phyloP scores from a whole-genome alignment of 64 coral and sea anemone genomes.

The Porites australiensis region DNA sequence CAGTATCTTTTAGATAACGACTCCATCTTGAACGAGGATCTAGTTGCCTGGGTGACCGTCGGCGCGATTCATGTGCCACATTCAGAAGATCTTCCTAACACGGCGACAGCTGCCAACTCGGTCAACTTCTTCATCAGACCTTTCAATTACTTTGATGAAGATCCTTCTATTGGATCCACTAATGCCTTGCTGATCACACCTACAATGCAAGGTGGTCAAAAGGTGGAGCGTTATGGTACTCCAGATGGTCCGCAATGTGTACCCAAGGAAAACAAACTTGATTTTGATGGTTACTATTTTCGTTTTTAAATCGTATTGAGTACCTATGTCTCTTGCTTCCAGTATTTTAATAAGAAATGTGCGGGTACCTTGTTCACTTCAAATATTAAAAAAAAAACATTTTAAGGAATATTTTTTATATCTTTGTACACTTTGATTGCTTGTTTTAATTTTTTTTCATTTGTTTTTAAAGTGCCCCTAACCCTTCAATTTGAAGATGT shows the following conservation, averaged over 20 bases:
- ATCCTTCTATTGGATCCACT: slow-evolving; percentile 86
- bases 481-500: too few species aligned
- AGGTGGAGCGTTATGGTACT: slow-evolving; percentile 40
- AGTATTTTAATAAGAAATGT: too few species aligned
- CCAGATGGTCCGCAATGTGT: slow-evolving; percentile 14
- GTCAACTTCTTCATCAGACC: slow-evolving; percentile 86
- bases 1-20: slow-evolving; percentile 71
- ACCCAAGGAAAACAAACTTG: background rate
- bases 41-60: slow-evolving; percentile 92
- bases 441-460: too few species aligned
- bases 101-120: slow-evolving; percentile 78
- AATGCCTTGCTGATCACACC: slow-evolving; percentile 75
- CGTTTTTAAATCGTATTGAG: too few species aligned
- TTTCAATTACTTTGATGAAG: slow-evolving; percentile 95
- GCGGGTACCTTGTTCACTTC: too few species aligned
- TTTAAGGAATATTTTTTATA: too few species aligned
- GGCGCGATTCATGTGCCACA: slow-evolving; percentile 85
- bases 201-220: slow-evolving; percentile 11
- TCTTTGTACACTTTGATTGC: too few species aligned
- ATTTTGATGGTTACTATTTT: background rate
- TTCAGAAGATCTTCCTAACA: slow-evolving; percentile 91
- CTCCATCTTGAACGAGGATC: slow-evolving; percentile 75
- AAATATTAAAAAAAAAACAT: too few species aligned
- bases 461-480: too few species aligned
- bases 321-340: too few species aligned